Conservation (phyloP, 2,113 vertebrate genomes). For the Pteronura brasiliensis region DNA sequence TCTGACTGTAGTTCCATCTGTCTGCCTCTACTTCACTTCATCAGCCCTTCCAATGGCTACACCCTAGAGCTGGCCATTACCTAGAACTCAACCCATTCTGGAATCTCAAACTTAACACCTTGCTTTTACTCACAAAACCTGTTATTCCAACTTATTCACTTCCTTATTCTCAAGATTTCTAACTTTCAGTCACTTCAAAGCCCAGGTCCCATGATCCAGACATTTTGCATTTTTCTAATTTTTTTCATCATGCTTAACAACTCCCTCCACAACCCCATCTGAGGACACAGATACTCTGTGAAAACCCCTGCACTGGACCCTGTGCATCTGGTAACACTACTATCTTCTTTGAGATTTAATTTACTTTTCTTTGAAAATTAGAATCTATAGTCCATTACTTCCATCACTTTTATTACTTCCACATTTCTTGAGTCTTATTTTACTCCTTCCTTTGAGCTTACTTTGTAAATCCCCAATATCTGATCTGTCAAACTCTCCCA, state of each 20-base stretch:
- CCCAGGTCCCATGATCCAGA: neutral
- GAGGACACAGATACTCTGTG: neutral
- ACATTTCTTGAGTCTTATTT: neutral
- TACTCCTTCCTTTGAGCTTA: neutral
- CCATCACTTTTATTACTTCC: neutral
- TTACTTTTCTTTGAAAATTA: neutral
- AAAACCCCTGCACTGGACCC: neutral
- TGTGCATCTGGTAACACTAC: neutral
- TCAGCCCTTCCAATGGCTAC: fast-evolving
- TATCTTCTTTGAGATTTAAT: neutral
- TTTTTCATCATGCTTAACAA: neutral
- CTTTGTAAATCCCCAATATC: neutral
- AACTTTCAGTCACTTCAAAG: neutral
- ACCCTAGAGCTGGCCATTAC: neutral
- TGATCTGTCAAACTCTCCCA: neutral
- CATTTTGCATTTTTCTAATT: neutral
- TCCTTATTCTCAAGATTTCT: neutral
- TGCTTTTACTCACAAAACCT: neutral
- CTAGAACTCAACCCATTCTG: neutral
- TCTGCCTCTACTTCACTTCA: neutral
- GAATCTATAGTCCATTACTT: neutral
- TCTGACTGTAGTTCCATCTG: neutral
- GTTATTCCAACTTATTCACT: neutral
- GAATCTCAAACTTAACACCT: neutral
- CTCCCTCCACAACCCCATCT: neutral